phyloP scores from a whole-genome alignment of 2,797 vertebrate genomes.

The Psittacula derbiana region DNA sequence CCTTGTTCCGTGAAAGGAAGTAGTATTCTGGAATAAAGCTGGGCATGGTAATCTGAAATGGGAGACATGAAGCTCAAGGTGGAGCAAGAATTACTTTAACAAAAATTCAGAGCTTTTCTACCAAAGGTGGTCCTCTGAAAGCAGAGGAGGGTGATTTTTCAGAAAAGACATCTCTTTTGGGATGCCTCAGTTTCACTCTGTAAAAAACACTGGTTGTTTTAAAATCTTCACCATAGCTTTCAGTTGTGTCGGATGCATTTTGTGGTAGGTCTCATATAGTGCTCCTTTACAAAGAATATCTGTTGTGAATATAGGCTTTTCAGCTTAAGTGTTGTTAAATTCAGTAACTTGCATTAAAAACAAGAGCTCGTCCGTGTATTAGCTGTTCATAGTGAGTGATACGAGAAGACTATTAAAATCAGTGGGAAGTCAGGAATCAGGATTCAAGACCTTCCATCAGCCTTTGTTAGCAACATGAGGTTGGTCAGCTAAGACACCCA shows the following conservation, averaged over 20 bases:
- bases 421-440: background rate
- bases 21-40: background rate
- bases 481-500: background rate
- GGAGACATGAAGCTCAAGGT: background rate
- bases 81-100: background rate
- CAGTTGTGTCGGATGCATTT: background rate
- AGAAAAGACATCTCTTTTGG: background rate
- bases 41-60: background rate
- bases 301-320: background rate
- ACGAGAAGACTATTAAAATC: background rate
- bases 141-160: background rate
- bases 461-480: background rate
- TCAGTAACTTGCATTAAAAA: background rate
- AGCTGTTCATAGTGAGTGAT: background rate
- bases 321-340: background rate
- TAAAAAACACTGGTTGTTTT: background rate
- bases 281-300: background rate
- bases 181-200: background rate
- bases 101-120: background rate
- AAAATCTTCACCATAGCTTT: background rate
- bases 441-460: background rate
- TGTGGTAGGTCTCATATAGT: background rate
- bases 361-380: background rate
- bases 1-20: background rate
- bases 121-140: background rate